Percentiles rank a stretch among this genome's conserved stretches.
Evolutionary conservation across 2,888 invertebrate species (phyloP).

Genomic region (Sarcophaga rosellei): DNA sequence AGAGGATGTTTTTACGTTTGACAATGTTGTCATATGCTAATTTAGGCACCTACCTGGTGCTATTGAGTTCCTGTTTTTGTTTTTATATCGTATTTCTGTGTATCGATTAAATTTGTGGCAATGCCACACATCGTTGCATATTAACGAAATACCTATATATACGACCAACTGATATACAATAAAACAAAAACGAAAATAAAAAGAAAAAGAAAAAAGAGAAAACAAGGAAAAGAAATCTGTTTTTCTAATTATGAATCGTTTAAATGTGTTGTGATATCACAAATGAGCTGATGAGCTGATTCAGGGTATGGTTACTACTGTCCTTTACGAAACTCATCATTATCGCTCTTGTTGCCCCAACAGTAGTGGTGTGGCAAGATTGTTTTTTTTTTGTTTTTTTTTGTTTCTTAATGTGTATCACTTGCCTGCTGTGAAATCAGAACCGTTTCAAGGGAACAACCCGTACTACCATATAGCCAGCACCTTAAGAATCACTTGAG

Average conservation of each 20-base stretch:
- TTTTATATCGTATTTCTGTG: constrained; percentile 28
- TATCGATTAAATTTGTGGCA: constrained; percentile 58
- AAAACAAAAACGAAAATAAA: neutral
- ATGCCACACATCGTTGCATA: constrained; percentile 63
- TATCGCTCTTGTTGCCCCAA: constrained; percentile 27
- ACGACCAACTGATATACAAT: neutral
- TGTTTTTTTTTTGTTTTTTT: neutral
- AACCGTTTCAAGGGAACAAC: constrained; percentile 47
- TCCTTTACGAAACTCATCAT: constrained; percentile 29
- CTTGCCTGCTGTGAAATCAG: constrained; percentile 72
- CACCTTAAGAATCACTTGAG: constrained; percentile 24
- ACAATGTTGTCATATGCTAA: constrained; percentile 69
- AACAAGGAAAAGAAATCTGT: constrained; percentile 47
- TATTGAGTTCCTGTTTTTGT: constrained; percentile 46
- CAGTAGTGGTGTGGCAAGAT: constrained; percentile 36
- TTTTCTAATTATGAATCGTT: constrained; percentile 69
- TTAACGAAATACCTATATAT: constrained; percentile 14
- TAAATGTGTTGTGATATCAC: constrained; percentile 64
- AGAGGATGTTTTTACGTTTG: constrained; percentile 63
- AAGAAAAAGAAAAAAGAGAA: constrained; percentile 10
- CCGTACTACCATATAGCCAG: neutral
- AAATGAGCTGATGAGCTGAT: constrained; percentile 58
- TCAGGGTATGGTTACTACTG: constrained; percentile 21
- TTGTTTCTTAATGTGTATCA: constrained; percentile 42
- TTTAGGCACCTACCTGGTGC: constrained; percentile 67